A percentile compares a stretch with the other conserved stretches of the same genome.
Evolutionary conservation across 2,888 invertebrate species (phyloP).

Genomic region (Mylabris sibirica): DNA sequence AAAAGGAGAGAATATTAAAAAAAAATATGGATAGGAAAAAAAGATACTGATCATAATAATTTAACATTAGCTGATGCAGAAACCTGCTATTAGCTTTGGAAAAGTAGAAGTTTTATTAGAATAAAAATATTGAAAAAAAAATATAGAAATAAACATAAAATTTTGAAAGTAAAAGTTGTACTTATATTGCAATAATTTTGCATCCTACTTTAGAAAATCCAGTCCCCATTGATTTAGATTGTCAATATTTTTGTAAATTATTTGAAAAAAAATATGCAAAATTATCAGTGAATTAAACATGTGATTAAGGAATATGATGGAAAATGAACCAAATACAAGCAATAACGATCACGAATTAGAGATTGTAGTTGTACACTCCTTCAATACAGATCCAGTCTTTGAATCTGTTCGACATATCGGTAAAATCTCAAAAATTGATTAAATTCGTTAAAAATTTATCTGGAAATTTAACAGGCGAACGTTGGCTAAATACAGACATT

Average conservation of each 20-base stretch:
- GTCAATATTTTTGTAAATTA: neutral
- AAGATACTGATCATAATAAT: neutral
- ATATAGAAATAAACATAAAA: neutral
- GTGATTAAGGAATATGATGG: neutral
- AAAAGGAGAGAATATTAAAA: neutral
- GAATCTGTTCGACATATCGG: neutral
- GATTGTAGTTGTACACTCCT: neutral
- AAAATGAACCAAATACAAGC: neutral
- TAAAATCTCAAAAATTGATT: neutral
- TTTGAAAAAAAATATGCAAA: neutral
- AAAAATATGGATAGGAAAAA: neutral
- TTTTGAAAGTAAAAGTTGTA: slow-evolving; percentile 5
- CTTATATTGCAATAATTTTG: neutral
- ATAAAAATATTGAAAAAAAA: neutral
- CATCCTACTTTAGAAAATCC: neutral
- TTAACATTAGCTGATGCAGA: neutral
- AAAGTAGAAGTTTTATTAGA: neutral
- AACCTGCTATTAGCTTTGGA: neutral
- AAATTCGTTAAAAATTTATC: neutral
- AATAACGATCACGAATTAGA: neutral
- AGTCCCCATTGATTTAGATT: neutral
- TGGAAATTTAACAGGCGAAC: slow-evolving; percentile 5
- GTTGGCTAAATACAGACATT: neutral
- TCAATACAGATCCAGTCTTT: neutral
- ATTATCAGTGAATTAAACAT: neutral